Evolutionary conservation across 2,113 vertebrate genomes (phyloP).

Genomic region (Jacana jacana): DNA sequence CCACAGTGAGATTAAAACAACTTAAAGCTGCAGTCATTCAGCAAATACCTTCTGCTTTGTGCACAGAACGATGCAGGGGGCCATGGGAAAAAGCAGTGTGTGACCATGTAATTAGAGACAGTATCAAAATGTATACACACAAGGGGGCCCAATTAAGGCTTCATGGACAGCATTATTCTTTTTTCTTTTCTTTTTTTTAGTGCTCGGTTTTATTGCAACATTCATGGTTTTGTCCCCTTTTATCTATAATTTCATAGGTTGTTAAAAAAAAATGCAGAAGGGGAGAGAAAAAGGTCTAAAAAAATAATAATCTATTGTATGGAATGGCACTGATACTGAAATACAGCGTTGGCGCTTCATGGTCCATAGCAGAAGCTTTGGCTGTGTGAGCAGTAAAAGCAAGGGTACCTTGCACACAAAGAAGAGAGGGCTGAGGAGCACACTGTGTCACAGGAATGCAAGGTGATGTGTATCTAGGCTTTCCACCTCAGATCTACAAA

Average conservation of each 20-base stretch:
- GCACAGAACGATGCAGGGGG: conserved; percentile 28
- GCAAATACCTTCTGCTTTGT: conserved; percentile 37
- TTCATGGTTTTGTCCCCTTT: conserved; percentile 27
- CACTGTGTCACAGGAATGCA: fast-evolving
- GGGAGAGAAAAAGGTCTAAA: conserved; percentile 1
- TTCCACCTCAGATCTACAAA: not conserved
- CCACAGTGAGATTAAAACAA: conserved; percentile 26
- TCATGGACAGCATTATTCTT: not conserved
- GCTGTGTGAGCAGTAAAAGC: not conserved
- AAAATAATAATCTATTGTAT: not conserved
- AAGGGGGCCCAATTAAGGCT: conserved; percentile 60
- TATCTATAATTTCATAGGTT: conserved; percentile 47
- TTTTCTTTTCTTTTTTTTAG: not conserved
- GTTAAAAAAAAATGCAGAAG: conserved; percentile 12
- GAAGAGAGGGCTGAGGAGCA: not conserved
- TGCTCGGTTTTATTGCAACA: not conserved
- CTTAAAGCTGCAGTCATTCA: conserved; percentile 21
- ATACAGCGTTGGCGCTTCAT: not conserved
- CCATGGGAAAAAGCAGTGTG: conserved; percentile 52
- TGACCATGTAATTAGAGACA: conserved; percentile 51
- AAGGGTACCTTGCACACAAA: fast-evolving
- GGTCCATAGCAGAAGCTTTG: not conserved
- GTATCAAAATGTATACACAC: conserved; percentile 48
- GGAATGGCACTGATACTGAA: not conserved
- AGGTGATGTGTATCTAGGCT: not conserved